Evolutionary conservation across 2,888 invertebrate species (phyloP).

Genomic region (Lithosia quadra): DNA sequence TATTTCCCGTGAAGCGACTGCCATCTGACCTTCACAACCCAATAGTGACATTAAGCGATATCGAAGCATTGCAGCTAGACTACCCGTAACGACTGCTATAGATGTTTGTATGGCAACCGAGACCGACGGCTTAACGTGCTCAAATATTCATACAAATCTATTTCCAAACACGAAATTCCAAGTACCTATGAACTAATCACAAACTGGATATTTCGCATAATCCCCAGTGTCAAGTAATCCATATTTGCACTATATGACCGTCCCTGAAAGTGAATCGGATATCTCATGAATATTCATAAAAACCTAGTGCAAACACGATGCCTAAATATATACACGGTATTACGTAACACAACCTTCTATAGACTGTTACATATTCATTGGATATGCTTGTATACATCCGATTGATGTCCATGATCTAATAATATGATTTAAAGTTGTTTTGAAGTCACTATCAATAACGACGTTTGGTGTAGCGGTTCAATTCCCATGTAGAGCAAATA

Average conservation of each 20-base stretch:
- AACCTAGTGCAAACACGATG: conserved; percentile 1
- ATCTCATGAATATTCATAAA: conserved; percentile 26
- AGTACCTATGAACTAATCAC: neutral
- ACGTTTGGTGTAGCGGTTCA: neutral
- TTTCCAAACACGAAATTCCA: neutral
- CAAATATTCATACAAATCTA: neutral
- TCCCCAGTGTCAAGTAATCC: conserved; percentile 9
- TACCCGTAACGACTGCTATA: too few relatives aligned
- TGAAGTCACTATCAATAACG: neutral
- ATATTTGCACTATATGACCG: conserved; percentile 9
- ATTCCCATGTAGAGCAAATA: neutral
- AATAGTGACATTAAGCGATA: too few relatives aligned
- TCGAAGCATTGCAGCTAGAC: too few relatives aligned
- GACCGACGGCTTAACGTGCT: too few relatives aligned
- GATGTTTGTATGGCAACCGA: too few relatives aligned
- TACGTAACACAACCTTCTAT: conserved; percentile 20
- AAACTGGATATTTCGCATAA: neutral
- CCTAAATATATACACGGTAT: conserved; percentile 28
- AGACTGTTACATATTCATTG: conserved; percentile 17
- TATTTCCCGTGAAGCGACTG: too few relatives aligned
- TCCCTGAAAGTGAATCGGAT: conserved; percentile 17
- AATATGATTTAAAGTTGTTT: neutral
- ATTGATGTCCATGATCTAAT: conserved; percentile 16
- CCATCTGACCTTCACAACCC: too few relatives aligned
- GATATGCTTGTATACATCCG: conserved; percentile 3